Percentiles rank a stretch among this genome's conserved stretches.
Conservation (phyloP, 2,113 vertebrate species). For the Antechinus stuartii region DNA sequence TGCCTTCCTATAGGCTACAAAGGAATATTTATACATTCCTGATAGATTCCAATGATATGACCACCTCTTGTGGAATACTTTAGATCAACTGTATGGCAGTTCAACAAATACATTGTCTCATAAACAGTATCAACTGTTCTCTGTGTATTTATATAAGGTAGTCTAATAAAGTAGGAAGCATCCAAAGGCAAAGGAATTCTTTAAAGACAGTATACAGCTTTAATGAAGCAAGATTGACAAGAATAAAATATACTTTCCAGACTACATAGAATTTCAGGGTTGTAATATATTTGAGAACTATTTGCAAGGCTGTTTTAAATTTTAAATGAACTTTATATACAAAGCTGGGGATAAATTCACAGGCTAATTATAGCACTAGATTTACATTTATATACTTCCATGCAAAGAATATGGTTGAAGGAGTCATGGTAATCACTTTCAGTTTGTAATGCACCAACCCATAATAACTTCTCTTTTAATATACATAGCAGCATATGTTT, state of each 20-base stretch:
- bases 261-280: background rate
- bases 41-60: background rate
- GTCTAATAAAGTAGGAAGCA: rapidly evolving
- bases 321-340: background rate
- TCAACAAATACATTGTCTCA: background rate
- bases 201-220: background rate
- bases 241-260: background rate
- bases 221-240: rapidly evolving
- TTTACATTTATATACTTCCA: background rate
- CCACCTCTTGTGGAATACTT: background rate
- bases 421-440: background rate
- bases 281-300: background rate
- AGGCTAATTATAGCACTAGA: background rate
- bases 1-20: background rate
- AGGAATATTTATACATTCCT: background rate
- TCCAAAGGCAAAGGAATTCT: background rate
- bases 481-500: background rate
- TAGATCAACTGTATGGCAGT: background rate
- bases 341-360: background rate
- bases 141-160: background rate
- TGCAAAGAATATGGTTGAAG: background rate
- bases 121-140: background rate
- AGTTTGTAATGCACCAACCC: background rate
- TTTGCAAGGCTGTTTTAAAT: background rate
- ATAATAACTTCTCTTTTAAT: background rate